Percentiles rank a stretch among this genome's conserved stretches.
These are phyloP conservation scores for Mylabris sibirica DNA, from an alignment of 2,888 invertebrate genomes.

Conservation along the genomic window DNA sequence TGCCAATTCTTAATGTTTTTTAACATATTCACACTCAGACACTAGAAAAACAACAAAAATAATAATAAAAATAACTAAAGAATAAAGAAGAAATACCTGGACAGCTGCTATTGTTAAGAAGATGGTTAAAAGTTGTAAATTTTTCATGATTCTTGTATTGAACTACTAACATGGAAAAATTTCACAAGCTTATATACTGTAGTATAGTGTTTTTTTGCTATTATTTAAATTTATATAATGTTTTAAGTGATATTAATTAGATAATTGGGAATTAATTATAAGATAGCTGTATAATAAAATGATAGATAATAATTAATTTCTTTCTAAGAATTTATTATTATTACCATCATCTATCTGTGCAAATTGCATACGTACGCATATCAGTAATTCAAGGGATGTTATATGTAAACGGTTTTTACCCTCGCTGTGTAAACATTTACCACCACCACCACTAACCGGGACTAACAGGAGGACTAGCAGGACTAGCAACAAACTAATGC, in stretches of 20 bases:
- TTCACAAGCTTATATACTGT: too few species aligned
- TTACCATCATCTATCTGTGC: slow-evolving; percentile 18
- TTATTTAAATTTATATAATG: too few species aligned
- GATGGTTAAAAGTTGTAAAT: background rate
- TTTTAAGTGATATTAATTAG: too few species aligned
- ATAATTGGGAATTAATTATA: background rate
- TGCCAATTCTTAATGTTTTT: background rate
- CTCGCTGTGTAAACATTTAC: slow-evolving; percentile 55
- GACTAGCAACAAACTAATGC: slow-evolving; percentile 42
- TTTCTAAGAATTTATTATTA: background rate
- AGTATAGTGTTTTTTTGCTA: too few species aligned
- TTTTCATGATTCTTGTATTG: background rate
- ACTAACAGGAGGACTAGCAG: slow-evolving; percentile 37
- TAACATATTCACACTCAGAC: background rate
- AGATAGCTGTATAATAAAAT: too few species aligned
- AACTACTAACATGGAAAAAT: background rate
- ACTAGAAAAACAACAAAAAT: background rate
- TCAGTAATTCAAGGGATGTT: slow-evolving; percentile 28
- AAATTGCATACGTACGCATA: slow-evolving; percentile 20
- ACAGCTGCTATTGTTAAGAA: background rate
- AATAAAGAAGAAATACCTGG: background rate
- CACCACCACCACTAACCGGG: slow-evolving; percentile 52
- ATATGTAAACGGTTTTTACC: slow-evolving; percentile 38
- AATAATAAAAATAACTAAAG: background rate
- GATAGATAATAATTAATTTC: background rate